Evolutionary conservation across 2,113 vertebrate species (phyloP).

Genomic region (Junco hyemalis): DNA sequence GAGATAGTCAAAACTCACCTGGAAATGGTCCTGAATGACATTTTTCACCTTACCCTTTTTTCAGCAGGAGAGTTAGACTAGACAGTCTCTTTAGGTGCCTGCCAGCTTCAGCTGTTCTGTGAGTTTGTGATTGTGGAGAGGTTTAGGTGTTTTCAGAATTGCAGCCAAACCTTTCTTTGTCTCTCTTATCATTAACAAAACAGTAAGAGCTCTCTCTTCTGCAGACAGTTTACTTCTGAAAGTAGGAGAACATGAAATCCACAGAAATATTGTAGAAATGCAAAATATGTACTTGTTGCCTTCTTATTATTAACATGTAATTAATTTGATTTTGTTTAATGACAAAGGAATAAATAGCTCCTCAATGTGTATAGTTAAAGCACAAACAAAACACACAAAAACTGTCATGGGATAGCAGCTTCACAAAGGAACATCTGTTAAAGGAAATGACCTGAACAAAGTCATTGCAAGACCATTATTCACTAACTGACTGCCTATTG

Average conservation of each 20-base stretch:
- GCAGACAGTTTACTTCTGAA: neutral
- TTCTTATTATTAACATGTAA: neutral
- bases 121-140: neutral
- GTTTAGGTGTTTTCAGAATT: neutral
- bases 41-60: neutral
- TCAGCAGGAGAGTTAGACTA: neutral
- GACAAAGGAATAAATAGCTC: neutral
- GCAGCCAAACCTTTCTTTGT: neutral
- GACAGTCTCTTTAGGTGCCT: neutral
- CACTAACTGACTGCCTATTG: constrained; percentile 31
- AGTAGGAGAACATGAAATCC: neutral
- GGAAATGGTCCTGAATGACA: neutral
- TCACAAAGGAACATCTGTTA: constrained; percentile 48
- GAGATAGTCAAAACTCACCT: neutral
- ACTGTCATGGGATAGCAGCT: neutral
- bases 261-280: neutral
- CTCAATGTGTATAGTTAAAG: neutral
- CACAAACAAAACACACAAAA: neutral
- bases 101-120: neutral
- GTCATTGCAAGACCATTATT: constrained; percentile 26
- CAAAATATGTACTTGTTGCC: neutral
- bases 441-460: constrained; percentile 40
- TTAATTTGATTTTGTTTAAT: neutral
- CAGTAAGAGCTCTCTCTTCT: neutral
- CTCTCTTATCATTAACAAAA: neutral